A percentile compares a stretch with the other conserved stretches of the same genome.
These are phyloP conservation scores for Synanthedon formicaeformis DNA, from an alignment of 2,888 invertebrate species.

Conservation along the genomic window DNA sequence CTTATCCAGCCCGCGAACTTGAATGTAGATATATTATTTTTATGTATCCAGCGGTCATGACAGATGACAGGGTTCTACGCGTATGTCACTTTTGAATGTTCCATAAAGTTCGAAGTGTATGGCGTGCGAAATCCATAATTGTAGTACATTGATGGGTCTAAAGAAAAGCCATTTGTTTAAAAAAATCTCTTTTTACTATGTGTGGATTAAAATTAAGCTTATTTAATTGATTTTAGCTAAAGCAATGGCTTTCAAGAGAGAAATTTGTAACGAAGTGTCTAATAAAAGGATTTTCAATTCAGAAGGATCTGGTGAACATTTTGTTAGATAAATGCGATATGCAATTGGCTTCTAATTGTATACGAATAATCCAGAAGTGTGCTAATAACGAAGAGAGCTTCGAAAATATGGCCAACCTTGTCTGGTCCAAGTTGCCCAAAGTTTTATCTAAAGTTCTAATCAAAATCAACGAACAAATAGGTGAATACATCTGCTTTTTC, in stretches of 20 bases:
- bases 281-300: conserved; percentile 32
- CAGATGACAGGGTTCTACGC: too few relatives aligned
- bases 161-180: too few relatives aligned
- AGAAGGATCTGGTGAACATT: conserved; percentile 47
- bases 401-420: conserved; percentile 30
- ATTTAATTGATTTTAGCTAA: conserved; percentile 25
- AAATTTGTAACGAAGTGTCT: conserved; percentile 43
- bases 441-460: conserved; percentile 42
- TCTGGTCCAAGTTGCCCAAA: conserved; percentile 46
- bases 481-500: conserved; percentile 15
- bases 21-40: too few relatives aligned
- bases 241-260: conserved; percentile 52
- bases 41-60: too few relatives aligned
- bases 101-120: too few relatives aligned
- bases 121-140: too few relatives aligned
- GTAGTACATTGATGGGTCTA: too few relatives aligned
- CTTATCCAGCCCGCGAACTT: too few relatives aligned
- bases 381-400: conserved; percentile 32
- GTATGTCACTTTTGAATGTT: too few relatives aligned
- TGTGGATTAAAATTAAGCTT: background rate
- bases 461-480: conserved; percentile 33
- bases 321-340: conserved; percentile 29
- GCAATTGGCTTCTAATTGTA: conserved; percentile 31
- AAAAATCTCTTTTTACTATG: background rate
- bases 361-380: conserved; percentile 33